phyloP scores from a whole-genome alignment of 2,888 invertebrate genomes.

The Meandrusa payeni region DNA sequence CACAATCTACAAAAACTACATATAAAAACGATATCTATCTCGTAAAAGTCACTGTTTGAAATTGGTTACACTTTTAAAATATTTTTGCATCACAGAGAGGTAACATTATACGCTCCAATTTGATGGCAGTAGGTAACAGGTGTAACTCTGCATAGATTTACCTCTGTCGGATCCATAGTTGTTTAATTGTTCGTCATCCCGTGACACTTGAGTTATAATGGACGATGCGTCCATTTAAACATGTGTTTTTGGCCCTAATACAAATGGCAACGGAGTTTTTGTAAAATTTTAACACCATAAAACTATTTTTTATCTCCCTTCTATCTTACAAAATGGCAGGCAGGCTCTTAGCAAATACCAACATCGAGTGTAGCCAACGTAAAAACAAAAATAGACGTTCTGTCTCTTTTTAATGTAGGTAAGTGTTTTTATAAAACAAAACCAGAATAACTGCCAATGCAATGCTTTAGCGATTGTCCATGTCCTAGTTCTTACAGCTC shows the following conservation, averaged over 20 bases:
- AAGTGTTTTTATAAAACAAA: slow-evolving; percentile 23
- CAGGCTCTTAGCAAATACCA: slow-evolving; percentile 71
- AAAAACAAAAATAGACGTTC: slow-evolving; percentile 39
- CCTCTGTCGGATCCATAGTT: slow-evolving; percentile 96
- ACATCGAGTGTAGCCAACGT: slow-evolving; percentile 63
- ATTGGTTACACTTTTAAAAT: slow-evolving; percentile 55
- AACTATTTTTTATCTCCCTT: slow-evolving; percentile 81
- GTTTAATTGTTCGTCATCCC: slow-evolving; percentile 97
- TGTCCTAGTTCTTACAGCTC: too few species aligned
- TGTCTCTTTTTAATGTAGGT: slow-evolving; percentile 41
- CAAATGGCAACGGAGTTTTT: slow-evolving; percentile 74
- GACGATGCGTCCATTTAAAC: slow-evolving; percentile 97
- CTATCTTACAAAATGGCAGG: slow-evolving; percentile 81
- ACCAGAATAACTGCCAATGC: slow-evolving; percentile 10
- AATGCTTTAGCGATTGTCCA: background rate
- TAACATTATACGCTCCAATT: slow-evolving; percentile 77
- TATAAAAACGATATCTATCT: slow-evolving; percentile 39
- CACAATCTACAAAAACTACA: slow-evolving; percentile 49
- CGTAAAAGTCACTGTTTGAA: slow-evolving; percentile 40
- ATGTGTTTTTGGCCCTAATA: slow-evolving; percentile 77
- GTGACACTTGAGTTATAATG: slow-evolving; percentile 98
- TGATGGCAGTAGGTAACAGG: slow-evolving; percentile 77
- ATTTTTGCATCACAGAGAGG: slow-evolving; percentile 62
- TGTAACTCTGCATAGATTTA: slow-evolving; percentile 82
- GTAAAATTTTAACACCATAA: slow-evolving; percentile 79